Conservation (phyloP, 2,888 invertebrate species). For the Plemyria rubiginata region DNA sequence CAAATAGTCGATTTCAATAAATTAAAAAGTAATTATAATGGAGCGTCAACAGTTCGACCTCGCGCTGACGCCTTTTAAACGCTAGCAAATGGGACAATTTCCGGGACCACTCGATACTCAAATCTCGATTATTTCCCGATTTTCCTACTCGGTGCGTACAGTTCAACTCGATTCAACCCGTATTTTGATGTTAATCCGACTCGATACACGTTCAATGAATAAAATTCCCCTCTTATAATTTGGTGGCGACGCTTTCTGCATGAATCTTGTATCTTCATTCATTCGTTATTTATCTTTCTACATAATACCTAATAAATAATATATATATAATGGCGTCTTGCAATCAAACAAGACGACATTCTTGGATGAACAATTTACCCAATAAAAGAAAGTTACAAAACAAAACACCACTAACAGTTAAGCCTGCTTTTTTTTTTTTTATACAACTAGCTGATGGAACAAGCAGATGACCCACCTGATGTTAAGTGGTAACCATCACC, state of each 20-base stretch:
- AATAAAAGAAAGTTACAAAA: too few species aligned
- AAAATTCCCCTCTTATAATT: background rate
- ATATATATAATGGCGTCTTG: too few species aligned
- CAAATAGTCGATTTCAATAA: slow-evolving; percentile 21
- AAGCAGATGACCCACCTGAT: too few species aligned
- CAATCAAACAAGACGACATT: too few species aligned
- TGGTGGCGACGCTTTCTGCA: background rate
- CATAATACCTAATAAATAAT: too few species aligned
- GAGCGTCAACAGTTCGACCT: slow-evolving; percentile 21
- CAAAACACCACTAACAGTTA: too few species aligned
- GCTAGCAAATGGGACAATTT: slow-evolving; percentile 72
- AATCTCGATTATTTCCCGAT: slow-evolving; percentile 72
- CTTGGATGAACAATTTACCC: too few species aligned
- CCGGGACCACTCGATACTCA: slow-evolving; percentile 65
- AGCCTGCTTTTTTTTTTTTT: too few species aligned
- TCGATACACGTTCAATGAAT: background rate
- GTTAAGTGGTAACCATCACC: too few species aligned
- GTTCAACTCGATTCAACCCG: slow-evolving; percentile 51
- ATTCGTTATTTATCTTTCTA: too few species aligned
- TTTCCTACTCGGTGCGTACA: slow-evolving; percentile 57
- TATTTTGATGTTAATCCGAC: slow-evolving; percentile 33
- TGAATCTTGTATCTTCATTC: too few species aligned
- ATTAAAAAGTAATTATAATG: slow-evolving; percentile 30
- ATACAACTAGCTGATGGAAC: too few species aligned
- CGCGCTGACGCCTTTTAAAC: slow-evolving; percentile 61